Evolutionary conservation across 2,888 invertebrate genomes (phyloP).

Genomic region (Gandaritis pyraliata): DNA sequence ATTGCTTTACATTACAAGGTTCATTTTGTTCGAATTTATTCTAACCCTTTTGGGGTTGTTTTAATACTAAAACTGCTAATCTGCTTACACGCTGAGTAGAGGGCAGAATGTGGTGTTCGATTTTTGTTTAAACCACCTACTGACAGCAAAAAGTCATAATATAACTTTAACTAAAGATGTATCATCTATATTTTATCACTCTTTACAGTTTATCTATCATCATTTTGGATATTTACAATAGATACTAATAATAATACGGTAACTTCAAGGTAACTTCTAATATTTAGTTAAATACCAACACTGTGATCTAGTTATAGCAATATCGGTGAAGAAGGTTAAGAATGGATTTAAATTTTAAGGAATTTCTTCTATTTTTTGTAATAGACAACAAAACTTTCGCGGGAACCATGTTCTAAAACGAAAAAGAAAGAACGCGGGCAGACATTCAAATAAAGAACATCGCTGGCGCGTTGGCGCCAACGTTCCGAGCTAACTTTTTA

Average conservation of each 20-base stretch:
- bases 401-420: conserved; percentile 54
- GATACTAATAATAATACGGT: too few relatives aligned
- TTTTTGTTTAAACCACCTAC: too few relatives aligned
- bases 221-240: too few relatives aligned
- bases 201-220: too few relatives aligned
- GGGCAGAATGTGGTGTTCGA: background rate
- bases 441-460: conserved; percentile 77
- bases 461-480: conserved; percentile 81
- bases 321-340: too few relatives aligned
- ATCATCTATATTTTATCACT: too few relatives aligned
- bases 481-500: conserved; percentile 76
- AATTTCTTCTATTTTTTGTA: conserved; percentile 21
- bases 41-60: conserved; percentile 2
- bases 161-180: too few relatives aligned
- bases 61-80: conserved; percentile 7
- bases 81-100: background rate
- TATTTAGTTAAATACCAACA: too few relatives aligned
- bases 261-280: too few relatives aligned
- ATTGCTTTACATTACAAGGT: conserved; percentile 41
- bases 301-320: too few relatives aligned
- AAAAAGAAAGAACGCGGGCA: conserved; percentile 56
- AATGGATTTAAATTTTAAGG: conserved; percentile 1
- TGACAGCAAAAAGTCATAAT: too few relatives aligned
- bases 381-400: conserved; percentile 45
- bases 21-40: conserved; percentile 26